Evolutionary conservation across 2,888 invertebrate genomes (phyloP).

Genomic region (Drosophila formosana): DNA sequence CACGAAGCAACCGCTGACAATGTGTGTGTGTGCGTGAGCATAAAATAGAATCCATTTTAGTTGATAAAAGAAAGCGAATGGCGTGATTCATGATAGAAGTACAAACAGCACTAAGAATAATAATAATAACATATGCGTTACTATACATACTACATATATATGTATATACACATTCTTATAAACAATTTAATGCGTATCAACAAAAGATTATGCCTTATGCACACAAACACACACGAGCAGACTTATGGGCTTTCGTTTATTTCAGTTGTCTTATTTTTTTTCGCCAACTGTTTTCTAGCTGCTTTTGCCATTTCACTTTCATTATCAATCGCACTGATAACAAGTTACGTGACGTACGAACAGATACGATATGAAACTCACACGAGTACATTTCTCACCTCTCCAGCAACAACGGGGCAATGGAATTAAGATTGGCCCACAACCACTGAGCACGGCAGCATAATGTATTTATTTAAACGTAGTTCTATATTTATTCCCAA

Average conservation of each 20-base stretch:
- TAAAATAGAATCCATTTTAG: constrained; percentile 39
- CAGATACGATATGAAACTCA: constrained; percentile 34
- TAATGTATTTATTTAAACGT: constrained; percentile 3
- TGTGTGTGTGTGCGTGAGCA: constrained; percentile 10
- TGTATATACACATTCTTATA: constrained; percentile 24
- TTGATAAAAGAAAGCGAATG: constrained; percentile 67
- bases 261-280: constrained; percentile 12
- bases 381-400: not conserved
- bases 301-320: constrained; percentile 64
- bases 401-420: constrained; percentile 11
- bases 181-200: constrained; percentile 46
- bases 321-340: constrained; percentile 61
- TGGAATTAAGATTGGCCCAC: constrained; percentile 28
- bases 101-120: constrained; percentile 17
- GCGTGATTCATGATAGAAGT: constrained; percentile 67
- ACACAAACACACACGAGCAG: constrained; percentile 6
- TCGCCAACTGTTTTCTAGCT: constrained; percentile 36
- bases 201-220: constrained; percentile 42
- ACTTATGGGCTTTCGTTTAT: constrained; percentile 16
- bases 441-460: not conserved
- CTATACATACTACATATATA: no score
- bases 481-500: not conserved
- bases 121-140: constrained; percentile 41
- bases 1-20: not conserved
- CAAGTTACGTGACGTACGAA: constrained; percentile 64